A percentile compares a stretch with the other conserved stretches of the same genome.
These are phyloP conservation scores for Stenodema calcarata DNA, from an alignment of 2,888 invertebrate genomes.

Conservation along the genomic window DNA sequence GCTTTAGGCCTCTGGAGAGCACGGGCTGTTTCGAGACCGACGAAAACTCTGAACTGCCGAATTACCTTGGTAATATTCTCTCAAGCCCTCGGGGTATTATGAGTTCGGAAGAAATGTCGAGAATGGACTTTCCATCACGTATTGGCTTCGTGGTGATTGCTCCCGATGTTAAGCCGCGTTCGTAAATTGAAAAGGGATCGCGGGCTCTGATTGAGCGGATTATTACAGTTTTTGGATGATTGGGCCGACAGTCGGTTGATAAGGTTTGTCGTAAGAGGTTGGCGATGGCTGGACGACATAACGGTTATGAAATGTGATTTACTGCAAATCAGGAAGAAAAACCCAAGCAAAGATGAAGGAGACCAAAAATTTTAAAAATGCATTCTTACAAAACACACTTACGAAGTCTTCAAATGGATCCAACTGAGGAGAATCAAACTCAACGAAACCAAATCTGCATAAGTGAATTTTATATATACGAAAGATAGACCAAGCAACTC, in stretches of 20 bases:
- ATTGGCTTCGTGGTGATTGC: neutral
- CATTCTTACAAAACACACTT: no score
- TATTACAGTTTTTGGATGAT: no score
- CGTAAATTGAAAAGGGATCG: neutral
- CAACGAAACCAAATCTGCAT: no score
- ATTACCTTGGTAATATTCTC: neutral
- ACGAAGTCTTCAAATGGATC: no score
- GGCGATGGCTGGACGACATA: neutral
- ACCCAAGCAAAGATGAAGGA: no score
- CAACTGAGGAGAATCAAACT: no score
- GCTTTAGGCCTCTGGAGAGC: neutral
- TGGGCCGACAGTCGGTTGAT: neutral
- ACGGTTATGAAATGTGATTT: neutral
- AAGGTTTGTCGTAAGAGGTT: neutral
- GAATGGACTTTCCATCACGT: constrained; percentile 9
- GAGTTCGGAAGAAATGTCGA: neutral
- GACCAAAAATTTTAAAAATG: no score
- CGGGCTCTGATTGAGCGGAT: neutral
- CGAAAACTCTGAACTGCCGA: neutral
- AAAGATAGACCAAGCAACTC: no score
- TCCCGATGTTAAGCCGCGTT: neutral
- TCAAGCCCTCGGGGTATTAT: neutral
- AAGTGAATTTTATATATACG: no score
- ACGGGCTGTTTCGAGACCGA: neutral
- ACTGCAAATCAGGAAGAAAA: no score